phyloP scores from a whole-genome alignment of 2,797 vertebrate genomes.

The Premnoplex brunnescens region DNA sequence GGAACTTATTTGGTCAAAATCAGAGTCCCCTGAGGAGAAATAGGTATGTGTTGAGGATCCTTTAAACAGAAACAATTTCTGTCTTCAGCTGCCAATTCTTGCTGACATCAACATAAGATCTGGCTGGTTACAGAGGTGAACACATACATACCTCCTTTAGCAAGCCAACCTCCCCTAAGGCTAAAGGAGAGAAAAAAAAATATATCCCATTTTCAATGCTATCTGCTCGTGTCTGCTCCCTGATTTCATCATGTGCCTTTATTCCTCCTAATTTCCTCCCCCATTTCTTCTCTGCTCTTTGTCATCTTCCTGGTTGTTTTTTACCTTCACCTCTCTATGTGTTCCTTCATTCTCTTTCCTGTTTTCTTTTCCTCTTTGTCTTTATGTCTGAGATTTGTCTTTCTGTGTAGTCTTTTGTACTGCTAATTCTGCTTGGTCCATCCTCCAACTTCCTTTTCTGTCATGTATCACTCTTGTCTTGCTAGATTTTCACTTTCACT shows the following conservation, averaged over 20 bases:
- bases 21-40: not conserved
- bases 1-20: not conserved
- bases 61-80: not conserved
- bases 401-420: not conserved
- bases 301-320: not conserved
- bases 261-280: not conserved
- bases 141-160: not conserved
- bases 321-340: not conserved
- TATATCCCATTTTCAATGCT: not conserved
- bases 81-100: slow-evolving; percentile 3
- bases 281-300: not conserved
- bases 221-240: not conserved
- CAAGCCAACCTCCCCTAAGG: not conserved
- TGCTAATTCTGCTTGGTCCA: not conserved
- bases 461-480: not conserved
- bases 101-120: slow-evolving; percentile 11
- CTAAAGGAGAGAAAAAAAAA: not conserved
- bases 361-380: not conserved
- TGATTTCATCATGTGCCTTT: not conserved
- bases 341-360: not conserved
- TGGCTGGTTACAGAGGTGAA: not conserved
- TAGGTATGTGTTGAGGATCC: not conserved
- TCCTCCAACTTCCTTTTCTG: not conserved
- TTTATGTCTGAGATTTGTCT: not conserved
- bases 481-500: slow-evolving; percentile 4